phyloP scores from a whole-genome alignment of 2,888 invertebrate species.

The Syrphus vitripennis region DNA sequence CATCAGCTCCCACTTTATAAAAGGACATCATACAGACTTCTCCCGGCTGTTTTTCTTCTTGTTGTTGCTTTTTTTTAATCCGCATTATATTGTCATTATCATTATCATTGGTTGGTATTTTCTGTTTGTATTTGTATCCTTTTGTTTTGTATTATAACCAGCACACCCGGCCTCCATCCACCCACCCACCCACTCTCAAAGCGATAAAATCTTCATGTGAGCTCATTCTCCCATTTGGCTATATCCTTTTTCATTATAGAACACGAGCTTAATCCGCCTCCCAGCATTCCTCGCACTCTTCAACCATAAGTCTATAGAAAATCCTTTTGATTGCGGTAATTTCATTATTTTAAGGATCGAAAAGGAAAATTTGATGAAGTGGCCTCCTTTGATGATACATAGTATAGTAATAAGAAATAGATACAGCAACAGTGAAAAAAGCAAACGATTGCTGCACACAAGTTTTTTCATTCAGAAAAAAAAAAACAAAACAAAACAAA shows the following conservation, averaged over 20 bases:
- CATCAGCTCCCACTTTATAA: conserved; percentile 15
- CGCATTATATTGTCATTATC: conserved; percentile 64
- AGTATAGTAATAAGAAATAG: conserved; percentile 26
- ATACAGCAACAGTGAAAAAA: conserved; percentile 26
- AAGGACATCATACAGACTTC: conserved; percentile 5
- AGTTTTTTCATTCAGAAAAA: conserved; percentile 9
- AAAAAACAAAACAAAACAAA: too few species aligned
- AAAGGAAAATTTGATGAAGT: conserved; percentile 67
- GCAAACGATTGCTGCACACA: background rate
- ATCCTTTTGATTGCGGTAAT: conserved; percentile 63
- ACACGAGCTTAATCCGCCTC: background rate
- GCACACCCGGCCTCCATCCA: too few species aligned
- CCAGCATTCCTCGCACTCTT: background rate
- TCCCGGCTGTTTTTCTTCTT: background rate
- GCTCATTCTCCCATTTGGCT: conserved; percentile 26
- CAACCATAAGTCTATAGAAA: background rate
- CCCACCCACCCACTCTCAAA: background rate
- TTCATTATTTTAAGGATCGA: conserved; percentile 68
- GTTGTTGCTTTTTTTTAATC: conserved; percentile 30
- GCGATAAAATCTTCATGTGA: conserved; percentile 52
- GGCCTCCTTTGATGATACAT: conserved; percentile 49
- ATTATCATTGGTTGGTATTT: conserved; percentile 41
- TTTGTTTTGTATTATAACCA: conserved; percentile 13
- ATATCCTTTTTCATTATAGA: conserved; percentile 2
- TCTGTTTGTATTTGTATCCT: conserved; percentile 38